Percentiles rank a stretch among this genome's conserved stretches.
phyloP scores from a whole-genome alignment of 1,140 invertebrate genomes.

The Rhynchophorus ferrugineus region DNA sequence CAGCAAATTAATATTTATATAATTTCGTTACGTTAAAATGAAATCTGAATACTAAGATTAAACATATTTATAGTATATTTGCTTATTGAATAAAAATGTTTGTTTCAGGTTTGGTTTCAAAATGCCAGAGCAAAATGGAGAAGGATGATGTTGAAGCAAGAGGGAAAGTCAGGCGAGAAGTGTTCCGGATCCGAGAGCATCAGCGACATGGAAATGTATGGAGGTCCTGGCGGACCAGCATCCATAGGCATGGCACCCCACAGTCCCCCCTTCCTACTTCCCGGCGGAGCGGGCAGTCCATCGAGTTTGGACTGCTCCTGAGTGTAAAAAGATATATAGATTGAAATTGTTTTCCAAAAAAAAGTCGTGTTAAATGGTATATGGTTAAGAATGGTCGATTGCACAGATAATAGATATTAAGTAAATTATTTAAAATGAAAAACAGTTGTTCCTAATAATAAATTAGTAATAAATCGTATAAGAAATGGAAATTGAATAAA shows the following conservation, averaged over 20 bases:
- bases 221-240: slow-evolving; percentile 33
- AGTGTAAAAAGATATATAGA: slow-evolving; percentile 9
- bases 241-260: slow-evolving; percentile 38
- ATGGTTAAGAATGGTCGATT: not conserved
- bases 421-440: slow-evolving; percentile 16
- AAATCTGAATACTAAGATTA: too few relatives aligned
- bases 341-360: not conserved
- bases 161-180: slow-evolving; percentile 39
- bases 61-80: too few relatives aligned
- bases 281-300: slow-evolving; percentile 33
- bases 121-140: slow-evolving; percentile 96
- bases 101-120: slow-evolving; percentile 95
- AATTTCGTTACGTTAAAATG: too few relatives aligned
- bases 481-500: not conserved
- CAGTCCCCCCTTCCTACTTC: slow-evolving; percentile 39
- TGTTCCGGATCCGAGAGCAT: slow-evolving; percentile 37
- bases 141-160: slow-evolving; percentile 71
- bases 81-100: too few relatives aligned
- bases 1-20: too few relatives aligned
- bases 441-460: slow-evolving; percentile 19
- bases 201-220: slow-evolving; percentile 39
- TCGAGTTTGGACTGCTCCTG: slow-evolving; percentile 40
- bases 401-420: not conserved
- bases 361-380: not conserved
- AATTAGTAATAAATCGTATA: slow-evolving; percentile 1